Conservation (phyloP, 2,797 vertebrate genomes). For the Poecilia gillii region DNA sequence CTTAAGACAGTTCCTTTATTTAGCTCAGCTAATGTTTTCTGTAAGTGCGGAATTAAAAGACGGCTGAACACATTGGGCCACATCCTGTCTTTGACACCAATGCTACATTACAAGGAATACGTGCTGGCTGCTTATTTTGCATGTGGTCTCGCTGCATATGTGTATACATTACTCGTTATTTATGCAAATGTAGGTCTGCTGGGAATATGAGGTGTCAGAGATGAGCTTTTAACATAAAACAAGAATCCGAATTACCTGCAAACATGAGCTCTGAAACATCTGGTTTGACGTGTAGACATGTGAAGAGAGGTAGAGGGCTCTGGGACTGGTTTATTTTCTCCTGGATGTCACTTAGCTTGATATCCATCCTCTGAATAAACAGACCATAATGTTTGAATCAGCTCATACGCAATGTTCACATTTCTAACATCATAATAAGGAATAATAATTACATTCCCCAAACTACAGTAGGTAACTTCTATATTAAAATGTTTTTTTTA, state of each 20-base stretch:
- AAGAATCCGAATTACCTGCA: slow-evolving; percentile 83
- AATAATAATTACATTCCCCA: neutral
- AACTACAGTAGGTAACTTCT: neutral
- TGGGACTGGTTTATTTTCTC: slow-evolving; percentile 87
- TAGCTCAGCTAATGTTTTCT: slow-evolving; percentile 5
- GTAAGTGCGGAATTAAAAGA: slow-evolving; percentile 6
- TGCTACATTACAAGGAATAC: slow-evolving; percentile 33
- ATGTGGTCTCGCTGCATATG: slow-evolving; percentile 31
- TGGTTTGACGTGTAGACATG: slow-evolving; percentile 97
- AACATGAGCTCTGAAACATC: slow-evolving; percentile 99
- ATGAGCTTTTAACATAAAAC: neutral
- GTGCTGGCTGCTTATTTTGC: slow-evolving; percentile 33
- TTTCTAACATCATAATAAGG: neutral
- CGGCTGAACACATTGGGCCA: neutral
- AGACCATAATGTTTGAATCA: slow-evolving; percentile 6
- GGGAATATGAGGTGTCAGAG: neutral
- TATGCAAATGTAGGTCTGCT: slow-evolving; percentile 25
- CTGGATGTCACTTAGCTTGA: slow-evolving; percentile 88
- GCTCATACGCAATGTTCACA: neutral
- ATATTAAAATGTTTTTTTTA: no score
- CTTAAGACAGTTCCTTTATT: slow-evolving; percentile 26
- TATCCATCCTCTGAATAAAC: slow-evolving; percentile 89
- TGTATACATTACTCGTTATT: slow-evolving; percentile 20
- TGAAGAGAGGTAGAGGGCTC: slow-evolving; percentile 93
- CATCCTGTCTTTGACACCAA: slow-evolving; percentile 15